phyloP scores from a whole-genome alignment of 2,888 invertebrate species.

The Hydroisotoma schaefferi region DNA sequence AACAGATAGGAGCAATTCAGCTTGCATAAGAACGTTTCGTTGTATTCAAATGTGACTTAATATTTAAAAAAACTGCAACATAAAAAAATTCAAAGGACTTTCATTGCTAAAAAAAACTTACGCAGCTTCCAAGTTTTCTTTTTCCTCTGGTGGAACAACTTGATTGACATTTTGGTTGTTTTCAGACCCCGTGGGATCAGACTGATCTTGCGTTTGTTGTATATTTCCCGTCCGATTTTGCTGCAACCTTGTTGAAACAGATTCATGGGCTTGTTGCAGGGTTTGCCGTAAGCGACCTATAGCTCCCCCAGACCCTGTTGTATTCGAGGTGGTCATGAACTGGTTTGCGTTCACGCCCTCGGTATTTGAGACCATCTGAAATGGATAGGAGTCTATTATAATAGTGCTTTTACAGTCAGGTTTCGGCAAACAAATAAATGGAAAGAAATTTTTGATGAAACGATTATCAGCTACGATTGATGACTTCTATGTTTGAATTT shows the following conservation, averaged over 20 bases:
- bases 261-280: conserved; percentile 48
- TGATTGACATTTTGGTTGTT: conserved; percentile 41
- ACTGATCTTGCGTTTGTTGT: conserved; percentile 27
- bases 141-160: conserved; percentile 34
- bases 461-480: too few species aligned
- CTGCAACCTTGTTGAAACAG: conserved; percentile 47
- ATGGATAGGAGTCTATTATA: neutral
- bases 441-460: too few species aligned
- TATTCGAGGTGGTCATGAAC: conserved; percentile 27
- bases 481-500: too few species aligned
- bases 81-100: too few species aligned
- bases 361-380: conserved; percentile 48
- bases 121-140: conserved; percentile 47
- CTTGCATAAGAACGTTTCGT: too few species aligned
- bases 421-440: too few species aligned
- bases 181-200: conserved; percentile 23
- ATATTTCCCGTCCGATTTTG: conserved; percentile 28
- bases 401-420: too few species aligned
- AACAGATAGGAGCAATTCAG: too few species aligned
- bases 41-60: too few species aligned
- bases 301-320: conserved; percentile 40
- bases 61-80: too few species aligned
- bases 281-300: conserved; percentile 47
- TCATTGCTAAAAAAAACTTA: conserved; percentile 40
- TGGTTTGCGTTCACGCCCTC: conserved; percentile 45